Percentiles rank a stretch among this genome's conserved stretches.
phyloP scores from a whole-genome alignment of 2,888 invertebrate species.

The Agrochola lota region DNA sequence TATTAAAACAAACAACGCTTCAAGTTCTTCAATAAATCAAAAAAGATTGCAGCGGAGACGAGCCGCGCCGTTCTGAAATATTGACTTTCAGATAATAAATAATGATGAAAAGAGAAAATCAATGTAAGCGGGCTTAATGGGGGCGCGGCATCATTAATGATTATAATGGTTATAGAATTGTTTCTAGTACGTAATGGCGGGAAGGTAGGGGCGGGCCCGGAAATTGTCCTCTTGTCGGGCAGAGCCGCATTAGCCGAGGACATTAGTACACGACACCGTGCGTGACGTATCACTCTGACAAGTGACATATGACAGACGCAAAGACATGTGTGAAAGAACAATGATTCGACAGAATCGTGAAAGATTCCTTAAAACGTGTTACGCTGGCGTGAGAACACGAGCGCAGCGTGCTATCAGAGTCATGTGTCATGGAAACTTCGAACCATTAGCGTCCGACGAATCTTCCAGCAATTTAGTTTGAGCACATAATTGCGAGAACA shows the following conservation, averaged over 20 bases:
- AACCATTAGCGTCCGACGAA: conserved; percentile 86
- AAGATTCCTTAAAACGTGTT: conserved; percentile 50
- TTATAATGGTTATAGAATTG: conserved; percentile 86
- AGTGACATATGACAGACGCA: conserved; percentile 80
- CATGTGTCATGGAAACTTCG: conserved; percentile 84
- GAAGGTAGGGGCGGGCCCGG: conserved; percentile 87
- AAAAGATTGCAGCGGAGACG: conserved; percentile 52
- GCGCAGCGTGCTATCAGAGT: conserved; percentile 57
- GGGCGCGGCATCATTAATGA: conserved; percentile 82
- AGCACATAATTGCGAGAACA: conserved; percentile 89
- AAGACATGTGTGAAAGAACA: conserved; percentile 72
- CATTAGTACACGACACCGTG: conserved; percentile 83
- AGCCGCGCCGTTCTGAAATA: conserved; percentile 58
- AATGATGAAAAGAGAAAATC: conserved; percentile 76
- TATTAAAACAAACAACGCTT: conserved; percentile 66
- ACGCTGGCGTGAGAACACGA: conserved; percentile 58
- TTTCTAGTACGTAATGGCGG: conserved; percentile 86
- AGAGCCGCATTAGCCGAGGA: conserved; percentile 86
- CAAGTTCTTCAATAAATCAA: conserved; percentile 66
- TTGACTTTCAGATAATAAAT: conserved; percentile 72
- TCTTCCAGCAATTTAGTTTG: conserved; percentile 88
- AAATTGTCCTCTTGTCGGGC: conserved; percentile 89
- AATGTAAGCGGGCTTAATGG: conserved; percentile 77
- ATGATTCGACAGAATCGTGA: conserved; percentile 76
- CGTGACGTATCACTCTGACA: conserved; percentile 82